These are phyloP conservation scores for Bombus superbus DNA, from an alignment of 1,140 invertebrate species.

Conservation along the genomic window DNA sequence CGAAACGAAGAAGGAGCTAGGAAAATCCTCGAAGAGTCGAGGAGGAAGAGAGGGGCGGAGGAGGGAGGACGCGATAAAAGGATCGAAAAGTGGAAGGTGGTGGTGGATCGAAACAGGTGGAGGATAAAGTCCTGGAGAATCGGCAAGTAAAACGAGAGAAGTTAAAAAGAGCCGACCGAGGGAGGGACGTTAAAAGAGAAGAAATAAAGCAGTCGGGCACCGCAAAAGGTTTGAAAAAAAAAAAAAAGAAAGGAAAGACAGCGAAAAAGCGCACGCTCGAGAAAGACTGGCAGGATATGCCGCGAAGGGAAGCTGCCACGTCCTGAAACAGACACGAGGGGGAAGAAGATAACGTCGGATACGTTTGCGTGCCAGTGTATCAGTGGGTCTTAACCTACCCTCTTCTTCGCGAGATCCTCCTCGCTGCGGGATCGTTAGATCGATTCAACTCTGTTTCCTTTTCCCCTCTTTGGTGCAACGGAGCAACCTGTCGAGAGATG, in stretches of 20 bases:
- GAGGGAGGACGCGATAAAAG: slow-evolving; percentile 1
- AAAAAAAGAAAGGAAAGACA: background rate
- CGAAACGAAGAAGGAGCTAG: slow-evolving; percentile 4
- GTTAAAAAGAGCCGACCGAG: slow-evolving; percentile 41
- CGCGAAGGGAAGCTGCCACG: slow-evolving; percentile 3
- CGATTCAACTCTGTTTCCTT: background rate
- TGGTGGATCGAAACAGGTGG: slow-evolving; percentile 53
- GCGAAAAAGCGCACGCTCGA: slow-evolving; percentile 1
- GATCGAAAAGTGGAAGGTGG: background rate
- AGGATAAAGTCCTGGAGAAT: slow-evolving; percentile 40
- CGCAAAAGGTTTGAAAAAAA: slow-evolving; percentile 35
- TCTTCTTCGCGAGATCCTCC: too few relatives aligned
- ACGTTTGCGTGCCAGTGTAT: slow-evolving; percentile 31
- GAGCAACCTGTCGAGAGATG: slow-evolving; percentile 1
- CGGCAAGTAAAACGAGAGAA: slow-evolving; percentile 47
- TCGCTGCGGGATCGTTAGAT: slow-evolving; percentile 17
- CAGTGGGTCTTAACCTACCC: slow-evolving; percentile 28
- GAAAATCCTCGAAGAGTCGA: slow-evolving; percentile 21
- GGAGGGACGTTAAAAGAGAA: background rate
- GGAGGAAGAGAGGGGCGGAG: background rate
- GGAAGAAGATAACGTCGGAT: background rate
- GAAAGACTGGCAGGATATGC: slow-evolving; percentile 30
- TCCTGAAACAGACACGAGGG: slow-evolving; percentile 18
- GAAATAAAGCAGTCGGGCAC: background rate
- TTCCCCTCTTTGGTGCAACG: background rate